Evolutionary conservation across 2,113 vertebrate genomes (phyloP), one percentile per base, ranked within the genome.

Genomic region (Odontophorus gujanensis): DNA sequence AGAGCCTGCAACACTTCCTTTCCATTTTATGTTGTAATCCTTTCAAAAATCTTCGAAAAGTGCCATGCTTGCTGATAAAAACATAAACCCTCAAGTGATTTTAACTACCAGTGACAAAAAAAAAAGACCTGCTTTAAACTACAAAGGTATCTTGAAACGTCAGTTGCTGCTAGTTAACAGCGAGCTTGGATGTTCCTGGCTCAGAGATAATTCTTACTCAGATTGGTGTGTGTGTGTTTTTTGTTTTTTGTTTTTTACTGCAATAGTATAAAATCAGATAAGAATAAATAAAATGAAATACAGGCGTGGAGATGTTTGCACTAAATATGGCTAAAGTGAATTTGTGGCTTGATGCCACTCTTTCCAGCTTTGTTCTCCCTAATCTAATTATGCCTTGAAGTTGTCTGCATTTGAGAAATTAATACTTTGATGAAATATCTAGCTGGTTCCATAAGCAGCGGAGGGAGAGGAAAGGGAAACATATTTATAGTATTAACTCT

Each of bases 381-480:
- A 99, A 99, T 99, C 98, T 99, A 99, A 99, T 99, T 99, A 99
- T 98, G 98, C 98, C 98, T 98, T 98, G 98, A 99, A 99, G 99
- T 99, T 99, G 99, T 99, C 99, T 98, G 98, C 98, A 99, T 99
- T 99, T 99, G 98, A 99, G 98, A 99, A 99, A 99, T 99, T 98
- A 99, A 99, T 99, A 99, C 98, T 98, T 98, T 99, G 98, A 99
- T 99, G 98, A 99, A 99, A 99, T 99, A 98, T 99, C 98, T 98
- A 97, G 97, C 97, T 80, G 13, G 97, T 97, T 98, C 98, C 98
- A 97, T 96, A 98, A 97, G 97, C 98, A 98, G 98, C 98, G 71
- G 97, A 98, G 97, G 97, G 98, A 98, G 98, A 98, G 98, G 98
- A 98, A 98, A 98, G 97, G 97, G 98, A 98, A 98, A 98, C 98